These are phyloP conservation scores for Mandrillus leucophaeus DNA, from an alignment of 2,113 vertebrate genomes.

Conservation along the genomic window DNA sequence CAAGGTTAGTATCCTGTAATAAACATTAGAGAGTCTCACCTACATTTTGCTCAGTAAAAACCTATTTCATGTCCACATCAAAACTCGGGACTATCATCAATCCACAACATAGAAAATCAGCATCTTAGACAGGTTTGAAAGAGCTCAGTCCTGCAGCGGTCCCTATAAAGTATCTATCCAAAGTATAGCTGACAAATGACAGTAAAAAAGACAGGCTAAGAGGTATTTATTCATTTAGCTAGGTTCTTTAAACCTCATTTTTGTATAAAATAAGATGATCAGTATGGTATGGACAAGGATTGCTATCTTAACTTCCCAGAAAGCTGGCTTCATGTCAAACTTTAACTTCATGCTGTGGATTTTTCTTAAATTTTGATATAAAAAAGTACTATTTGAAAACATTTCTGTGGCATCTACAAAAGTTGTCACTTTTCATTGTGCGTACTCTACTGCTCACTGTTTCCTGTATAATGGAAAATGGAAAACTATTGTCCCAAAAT, in stretches of 20 bases:
- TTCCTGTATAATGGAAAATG: neutral
- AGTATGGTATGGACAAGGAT: neutral
- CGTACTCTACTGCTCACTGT: neutral
- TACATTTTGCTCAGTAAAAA: neutral
- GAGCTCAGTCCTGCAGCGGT: neutral
- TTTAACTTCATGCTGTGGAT: neutral
- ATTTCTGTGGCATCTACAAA: neutral
- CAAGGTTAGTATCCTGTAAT: neutral
- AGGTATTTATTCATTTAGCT: neutral
- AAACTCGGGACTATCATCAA: neutral
- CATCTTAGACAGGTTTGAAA: conserved; percentile 27
- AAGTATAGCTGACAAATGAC: neutral
- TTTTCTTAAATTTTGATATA: conserved; percentile 38
- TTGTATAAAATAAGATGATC: neutral
- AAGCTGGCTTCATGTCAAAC: neutral
- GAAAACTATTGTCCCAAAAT: neutral
- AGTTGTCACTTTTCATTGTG: neutral
- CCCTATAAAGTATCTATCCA: neutral
- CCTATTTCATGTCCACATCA: neutral
- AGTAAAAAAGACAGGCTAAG: neutral
- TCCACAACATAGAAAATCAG: neutral
- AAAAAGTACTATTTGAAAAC: neutral
- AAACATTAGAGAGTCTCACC: neutral
- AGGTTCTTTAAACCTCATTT: neutral
- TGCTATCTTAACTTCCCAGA: neutral